Evolutionary conservation across 2,797 vertebrate species (phyloP).

Genomic region (Hoplostethus mediterraneus): DNA sequence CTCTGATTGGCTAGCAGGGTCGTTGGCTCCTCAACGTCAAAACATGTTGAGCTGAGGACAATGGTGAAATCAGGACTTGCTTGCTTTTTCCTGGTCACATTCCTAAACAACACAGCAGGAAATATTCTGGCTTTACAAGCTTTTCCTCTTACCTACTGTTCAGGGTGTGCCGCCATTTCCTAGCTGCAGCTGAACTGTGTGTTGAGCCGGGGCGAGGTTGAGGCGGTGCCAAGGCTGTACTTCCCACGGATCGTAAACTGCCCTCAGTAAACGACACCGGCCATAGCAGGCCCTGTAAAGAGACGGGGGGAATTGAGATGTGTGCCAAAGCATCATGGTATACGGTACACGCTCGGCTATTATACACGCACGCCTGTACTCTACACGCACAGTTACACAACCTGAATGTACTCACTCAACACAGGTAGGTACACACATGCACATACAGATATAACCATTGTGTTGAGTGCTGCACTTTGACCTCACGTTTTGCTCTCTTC

Average conservation of each 20-base stretch:
- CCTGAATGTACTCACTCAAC: too few species aligned
- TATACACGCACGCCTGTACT: slow-evolving; percentile 30
- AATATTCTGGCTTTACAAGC: background rate
- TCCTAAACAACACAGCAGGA: background rate
- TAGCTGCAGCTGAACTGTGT: slow-evolving; percentile 7
- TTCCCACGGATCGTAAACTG: slow-evolving; percentile 65
- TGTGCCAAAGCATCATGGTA: slow-evolving; percentile 43
- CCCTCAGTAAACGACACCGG: slow-evolving; percentile 48
- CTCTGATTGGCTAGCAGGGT: too few species aligned
- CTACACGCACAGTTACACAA: background rate
- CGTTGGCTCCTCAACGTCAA: too few species aligned
- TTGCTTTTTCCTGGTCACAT: background rate
- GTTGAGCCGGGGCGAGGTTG: background rate
- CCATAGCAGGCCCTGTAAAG: slow-evolving; percentile 59
- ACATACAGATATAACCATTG: too few species aligned
- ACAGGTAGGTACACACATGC: too few species aligned
- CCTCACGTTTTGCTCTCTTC: too few species aligned
- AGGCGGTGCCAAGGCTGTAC: slow-evolving; percentile 42
- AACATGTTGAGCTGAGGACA: too few species aligned
- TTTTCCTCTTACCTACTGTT: slow-evolving; percentile 1
- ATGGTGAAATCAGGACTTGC: too few species aligned
- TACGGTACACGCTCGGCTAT: slow-evolving; percentile 23
- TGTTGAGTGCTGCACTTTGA: too few species aligned
- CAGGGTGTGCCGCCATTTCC: slow-evolving; percentile 22
- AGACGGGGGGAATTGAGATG: slow-evolving; percentile 34